Evolutionary conservation across 2,797 vertebrate genomes (phyloP).

Genomic region (Anguilla megastoma): DNA sequence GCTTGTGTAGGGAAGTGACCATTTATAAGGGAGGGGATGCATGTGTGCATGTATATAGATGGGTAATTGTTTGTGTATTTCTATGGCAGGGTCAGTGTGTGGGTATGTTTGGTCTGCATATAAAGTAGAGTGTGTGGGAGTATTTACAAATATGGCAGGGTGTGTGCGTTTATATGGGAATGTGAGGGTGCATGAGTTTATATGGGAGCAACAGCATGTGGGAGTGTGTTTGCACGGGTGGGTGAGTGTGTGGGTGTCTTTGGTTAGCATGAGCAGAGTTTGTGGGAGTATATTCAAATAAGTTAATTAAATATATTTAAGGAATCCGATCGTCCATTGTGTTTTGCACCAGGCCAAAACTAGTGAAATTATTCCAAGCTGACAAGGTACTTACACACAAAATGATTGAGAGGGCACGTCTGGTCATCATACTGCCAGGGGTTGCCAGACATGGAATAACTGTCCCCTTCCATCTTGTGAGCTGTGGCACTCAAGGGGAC

Average conservation of each 20-base stretch:
- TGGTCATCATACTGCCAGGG: not conserved
- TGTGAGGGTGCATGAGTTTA: slow-evolving; percentile 8
- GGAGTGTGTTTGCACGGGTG: slow-evolving; percentile 21
- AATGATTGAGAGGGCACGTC: not conserved
- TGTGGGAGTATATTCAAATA: not conserved
- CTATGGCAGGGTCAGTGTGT: not conserved
- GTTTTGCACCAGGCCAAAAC: not conserved
- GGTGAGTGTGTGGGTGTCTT: slow-evolving; percentile 41
- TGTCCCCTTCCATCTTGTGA: slow-evolving; percentile 40
- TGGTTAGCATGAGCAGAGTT: not conserved
- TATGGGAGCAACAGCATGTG: not conserved
- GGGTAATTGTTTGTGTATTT: not conserved
- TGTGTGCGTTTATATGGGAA: slow-evolving; percentile 4
- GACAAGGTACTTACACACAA: not conserved
- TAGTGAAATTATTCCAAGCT: not conserved
- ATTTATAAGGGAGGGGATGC: slow-evolving; percentile 11
- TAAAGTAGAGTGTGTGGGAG: slow-evolving; percentile 31
- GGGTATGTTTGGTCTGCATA: slow-evolving; percentile 26
- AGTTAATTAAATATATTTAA: not conserved
- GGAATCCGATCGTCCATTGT: not conserved
- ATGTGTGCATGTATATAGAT: not conserved
- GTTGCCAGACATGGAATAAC: not conserved
- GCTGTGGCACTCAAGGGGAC: slow-evolving; percentile 51
- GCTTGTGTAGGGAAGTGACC: slow-evolving; percentile 57
- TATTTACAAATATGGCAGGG: slow-evolving; percentile 10